phyloP scores from a whole-genome alignment of 2,797 vertebrate genomes.

The Sebastes oblongus region DNA sequence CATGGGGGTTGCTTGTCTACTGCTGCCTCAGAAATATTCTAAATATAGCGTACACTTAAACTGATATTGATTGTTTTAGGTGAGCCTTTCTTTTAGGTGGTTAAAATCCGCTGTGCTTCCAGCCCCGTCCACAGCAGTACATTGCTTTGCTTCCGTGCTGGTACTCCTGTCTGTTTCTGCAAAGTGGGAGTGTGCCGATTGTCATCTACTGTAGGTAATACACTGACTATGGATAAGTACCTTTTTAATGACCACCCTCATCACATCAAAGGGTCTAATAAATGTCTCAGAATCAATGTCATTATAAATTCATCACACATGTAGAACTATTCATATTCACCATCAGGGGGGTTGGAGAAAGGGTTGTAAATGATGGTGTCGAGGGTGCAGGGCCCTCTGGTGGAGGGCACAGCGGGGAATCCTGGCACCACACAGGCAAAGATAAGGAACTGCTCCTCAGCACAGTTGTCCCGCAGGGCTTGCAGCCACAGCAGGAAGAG shows the following conservation, averaged over 20 bases:
- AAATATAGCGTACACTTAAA: too few relatives aligned
- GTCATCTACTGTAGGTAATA: too few relatives aligned
- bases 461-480: slow-evolving; percentile 93
- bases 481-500: slow-evolving; percentile 98
- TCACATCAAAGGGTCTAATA: not conserved
- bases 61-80: too few relatives aligned
- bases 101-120: too few relatives aligned
- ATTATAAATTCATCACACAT: not conserved
- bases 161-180: too few relatives aligned
- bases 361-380: slow-evolving; percentile 93
- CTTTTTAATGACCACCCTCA: not conserved
- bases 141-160: too few relatives aligned
- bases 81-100: too few relatives aligned
- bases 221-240: too few relatives aligned
- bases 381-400: slow-evolving; percentile 92
- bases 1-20: too few relatives aligned
- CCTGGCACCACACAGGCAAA: slow-evolving; percentile 98
- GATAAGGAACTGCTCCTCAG: slow-evolving; percentile 94
- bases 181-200: rapidly evolving
- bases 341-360: slow-evolving; percentile 83
- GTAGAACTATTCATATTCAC: slow-evolving; percentile 64
- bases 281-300: not conserved
- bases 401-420: slow-evolving; percentile 90
- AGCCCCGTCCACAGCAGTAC: too few relatives aligned
- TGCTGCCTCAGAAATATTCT: too few relatives aligned